Conservation (phyloP, 53 echinoderm and acorn worm species). For the Hippasteria phrygiana region DNA sequence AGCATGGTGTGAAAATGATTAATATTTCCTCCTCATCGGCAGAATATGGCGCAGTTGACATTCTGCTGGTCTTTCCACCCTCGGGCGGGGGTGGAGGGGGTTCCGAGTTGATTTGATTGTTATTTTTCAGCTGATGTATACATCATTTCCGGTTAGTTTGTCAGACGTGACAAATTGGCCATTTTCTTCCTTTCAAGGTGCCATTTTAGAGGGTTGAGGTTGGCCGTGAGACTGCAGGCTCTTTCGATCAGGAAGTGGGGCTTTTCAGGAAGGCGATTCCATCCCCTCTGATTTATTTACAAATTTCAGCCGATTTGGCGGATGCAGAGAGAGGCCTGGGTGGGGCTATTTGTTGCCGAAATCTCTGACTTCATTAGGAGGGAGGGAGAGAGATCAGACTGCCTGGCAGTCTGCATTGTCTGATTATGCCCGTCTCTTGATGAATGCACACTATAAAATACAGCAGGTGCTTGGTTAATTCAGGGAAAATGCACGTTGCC, state of each 20-base stretch:
- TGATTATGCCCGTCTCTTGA: background rate
- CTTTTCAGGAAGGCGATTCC: too few species aligned
- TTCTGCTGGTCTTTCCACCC: background rate
- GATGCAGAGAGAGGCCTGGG: too few species aligned
- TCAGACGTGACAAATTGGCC: background rate
- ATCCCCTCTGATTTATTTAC: too few species aligned
- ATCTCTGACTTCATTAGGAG: background rate
- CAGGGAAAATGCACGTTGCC: background rate
- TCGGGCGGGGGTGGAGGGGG: background rate
- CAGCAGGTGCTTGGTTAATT: background rate
- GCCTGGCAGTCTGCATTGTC: background rate
- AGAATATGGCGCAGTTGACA: background rate
- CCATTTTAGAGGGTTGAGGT: too few species aligned
- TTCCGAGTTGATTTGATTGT: background rate
- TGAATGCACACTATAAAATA: background rate
- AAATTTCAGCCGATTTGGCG: too few species aligned
- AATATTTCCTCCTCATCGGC: background rate
- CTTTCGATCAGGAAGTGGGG: too few species aligned
- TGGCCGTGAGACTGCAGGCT: too few species aligned
- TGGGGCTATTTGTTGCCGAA: too few species aligned
- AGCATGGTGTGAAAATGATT: slow-evolving; percentile 25
- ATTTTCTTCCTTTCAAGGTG: too few species aligned
- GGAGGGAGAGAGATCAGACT: background rate
- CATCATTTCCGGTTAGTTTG: background rate
- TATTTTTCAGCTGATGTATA: background rate